These are phyloP conservation scores for Danio jaintianensis DNA, from an alignment of 2,797 vertebrate genomes.

Conservation along the genomic window DNA sequence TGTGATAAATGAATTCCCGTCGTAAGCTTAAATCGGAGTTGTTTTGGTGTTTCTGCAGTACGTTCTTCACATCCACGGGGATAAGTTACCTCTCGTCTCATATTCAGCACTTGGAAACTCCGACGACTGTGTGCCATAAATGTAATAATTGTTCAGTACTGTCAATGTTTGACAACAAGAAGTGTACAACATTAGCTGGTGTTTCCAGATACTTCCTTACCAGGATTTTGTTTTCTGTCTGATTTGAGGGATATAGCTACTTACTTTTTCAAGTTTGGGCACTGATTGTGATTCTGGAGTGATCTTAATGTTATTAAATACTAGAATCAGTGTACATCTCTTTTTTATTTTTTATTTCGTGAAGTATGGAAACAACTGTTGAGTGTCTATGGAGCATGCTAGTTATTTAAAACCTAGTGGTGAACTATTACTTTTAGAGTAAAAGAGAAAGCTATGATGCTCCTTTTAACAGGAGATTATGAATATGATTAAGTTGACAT, in stretches of 20 bases:
- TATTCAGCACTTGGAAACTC: neutral
- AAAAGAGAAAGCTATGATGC: neutral
- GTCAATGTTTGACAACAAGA: constrained; percentile 1
- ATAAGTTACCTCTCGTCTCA: neutral
- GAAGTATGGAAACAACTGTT: neutral
- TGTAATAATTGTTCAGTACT: neutral
- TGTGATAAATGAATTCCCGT: neutral
- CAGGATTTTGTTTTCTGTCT: neutral
- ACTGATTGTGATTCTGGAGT: neutral
- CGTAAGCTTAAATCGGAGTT: neutral
- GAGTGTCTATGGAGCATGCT: too few relatives aligned
- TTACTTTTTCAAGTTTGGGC: neutral
- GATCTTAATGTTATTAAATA: neutral
- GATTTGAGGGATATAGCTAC: neutral
- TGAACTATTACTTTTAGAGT: neutral
- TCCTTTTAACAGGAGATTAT: neutral
- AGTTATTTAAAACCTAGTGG: neutral
- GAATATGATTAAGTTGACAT: neutral
- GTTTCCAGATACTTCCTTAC: neutral
- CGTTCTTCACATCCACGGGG: neutral
- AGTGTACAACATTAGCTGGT: neutral
- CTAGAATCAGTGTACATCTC: neutral
- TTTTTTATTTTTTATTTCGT: neutral
- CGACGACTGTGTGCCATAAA: neutral
- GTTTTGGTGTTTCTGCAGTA: neutral